Evolutionary conservation across 2,888 invertebrate genomes (phyloP).

Genomic region (Temnothorax rugatulus): DNA sequence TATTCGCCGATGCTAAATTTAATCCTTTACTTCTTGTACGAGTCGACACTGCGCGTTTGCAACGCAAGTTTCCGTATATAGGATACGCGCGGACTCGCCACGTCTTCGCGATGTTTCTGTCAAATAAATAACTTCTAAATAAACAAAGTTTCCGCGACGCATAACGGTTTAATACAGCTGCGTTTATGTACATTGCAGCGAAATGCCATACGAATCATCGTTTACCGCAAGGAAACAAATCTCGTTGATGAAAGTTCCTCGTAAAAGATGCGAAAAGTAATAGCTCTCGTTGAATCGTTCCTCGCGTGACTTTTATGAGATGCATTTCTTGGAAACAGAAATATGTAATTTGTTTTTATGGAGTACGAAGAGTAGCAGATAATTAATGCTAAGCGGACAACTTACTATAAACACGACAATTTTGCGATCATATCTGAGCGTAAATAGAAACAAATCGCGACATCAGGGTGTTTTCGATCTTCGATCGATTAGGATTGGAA

Average conservation of each 20-base stretch:
- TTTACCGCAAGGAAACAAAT: conserved; percentile 50
- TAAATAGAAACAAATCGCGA: not conserved
- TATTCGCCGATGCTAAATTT: conserved; percentile 49
- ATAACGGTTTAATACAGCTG: conserved; percentile 48
- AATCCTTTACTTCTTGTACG: conserved; percentile 45
- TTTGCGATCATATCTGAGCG: not conserved
- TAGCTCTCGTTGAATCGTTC: conserved; percentile 33
- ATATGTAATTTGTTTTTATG: conserved; percentile 11
- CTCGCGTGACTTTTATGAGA: conserved; percentile 43
- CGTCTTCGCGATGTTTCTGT: conserved; percentile 46
- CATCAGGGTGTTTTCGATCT: conserved; percentile 15
- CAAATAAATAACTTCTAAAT: conserved; percentile 54
- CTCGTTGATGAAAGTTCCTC: conserved; percentile 51
- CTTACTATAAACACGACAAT: not conserved
- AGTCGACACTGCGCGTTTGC: conserved; percentile 43
- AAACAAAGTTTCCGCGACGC: conserved; percentile 50
- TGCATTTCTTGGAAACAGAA: conserved; percentile 20
- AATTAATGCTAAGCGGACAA: not conserved
- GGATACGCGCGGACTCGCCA: conserved; percentile 33
- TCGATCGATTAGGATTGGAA: conserved; percentile 78
- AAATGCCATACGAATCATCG: conserved; percentile 45
- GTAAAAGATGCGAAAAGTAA: conserved; percentile 45
- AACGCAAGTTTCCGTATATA: conserved; percentile 50
- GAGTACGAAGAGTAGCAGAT: conserved; percentile 1
- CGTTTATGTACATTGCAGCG: conserved; percentile 35